These are phyloP conservation scores for Erpobdella octoculata DNA, from an alignment of 2,888 invertebrate genomes.

Conservation along the genomic window DNA sequence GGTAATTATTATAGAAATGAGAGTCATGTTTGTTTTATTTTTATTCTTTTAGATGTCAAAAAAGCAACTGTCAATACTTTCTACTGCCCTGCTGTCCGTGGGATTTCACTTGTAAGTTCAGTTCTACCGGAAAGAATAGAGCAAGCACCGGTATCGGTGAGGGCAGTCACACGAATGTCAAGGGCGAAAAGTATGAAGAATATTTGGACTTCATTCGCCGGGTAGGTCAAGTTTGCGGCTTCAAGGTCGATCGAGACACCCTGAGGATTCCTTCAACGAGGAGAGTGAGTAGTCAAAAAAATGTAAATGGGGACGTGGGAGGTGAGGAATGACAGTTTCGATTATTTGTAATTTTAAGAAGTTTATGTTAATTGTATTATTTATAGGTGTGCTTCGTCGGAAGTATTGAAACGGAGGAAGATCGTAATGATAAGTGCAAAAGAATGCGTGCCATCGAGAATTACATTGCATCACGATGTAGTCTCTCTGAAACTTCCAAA, in stretches of 20 bases:
- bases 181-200: slow-evolving; percentile 64
- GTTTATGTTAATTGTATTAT: no score
- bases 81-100: slow-evolving; percentile 88
- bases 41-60: slow-evolving; percentile 55
- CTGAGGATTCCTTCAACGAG: slow-evolving; percentile 94
- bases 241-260: slow-evolving; percentile 67
- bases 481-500: no score
- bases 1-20: neutral
- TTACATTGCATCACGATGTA: no score
- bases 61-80: slow-evolving; percentile 66
- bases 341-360: no score
- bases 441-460: no score
- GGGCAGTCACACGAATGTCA: neutral
- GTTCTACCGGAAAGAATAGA: slow-evolving; percentile 52
- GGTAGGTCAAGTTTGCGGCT: slow-evolving; percentile 67
- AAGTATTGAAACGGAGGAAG: no score
- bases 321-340: no score
- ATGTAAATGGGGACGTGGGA: no score
- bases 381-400: no score
- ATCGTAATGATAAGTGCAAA: no score
- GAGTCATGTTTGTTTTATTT: slow-evolving; percentile 55
- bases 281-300: slow-evolving; percentile 58
- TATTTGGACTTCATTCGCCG: slow-evolving; percentile 54
- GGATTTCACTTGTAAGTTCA: slow-evolving; percentile 83
- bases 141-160: neutral